phyloP scores from a whole-genome alignment of 2,113 vertebrate species.

The Mohoua ochrocephala region DNA sequence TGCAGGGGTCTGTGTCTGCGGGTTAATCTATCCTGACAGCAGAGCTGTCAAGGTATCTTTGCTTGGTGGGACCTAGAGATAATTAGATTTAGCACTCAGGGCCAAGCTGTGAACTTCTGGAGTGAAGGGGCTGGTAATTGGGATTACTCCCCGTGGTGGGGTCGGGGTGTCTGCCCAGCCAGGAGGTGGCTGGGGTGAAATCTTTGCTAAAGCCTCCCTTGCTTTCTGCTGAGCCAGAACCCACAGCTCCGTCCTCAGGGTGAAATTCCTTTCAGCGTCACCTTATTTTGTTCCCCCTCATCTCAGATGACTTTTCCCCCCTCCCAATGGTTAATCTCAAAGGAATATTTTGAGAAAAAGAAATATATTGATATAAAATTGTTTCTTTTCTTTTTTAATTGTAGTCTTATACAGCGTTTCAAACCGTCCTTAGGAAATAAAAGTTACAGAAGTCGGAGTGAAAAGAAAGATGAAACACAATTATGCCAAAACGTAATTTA shows the following conservation, averaged over 20 bases:
- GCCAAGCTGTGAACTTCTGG: background rate
- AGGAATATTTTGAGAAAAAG: conserved; percentile 42
- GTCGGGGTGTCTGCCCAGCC: background rate
- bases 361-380: background rate
- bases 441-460: conserved; percentile 48
- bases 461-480: conserved; percentile 57
- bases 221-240: background rate
- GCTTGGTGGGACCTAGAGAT: background rate
- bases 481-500: conserved; percentile 57
- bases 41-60: background rate
- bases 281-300: background rate
- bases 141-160: fast-evolving
- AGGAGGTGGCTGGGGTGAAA: background rate
- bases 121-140: background rate
- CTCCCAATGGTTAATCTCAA: background rate
- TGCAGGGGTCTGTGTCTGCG: fast-evolving
- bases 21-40: conserved; percentile 21
- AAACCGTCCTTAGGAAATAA: background rate
- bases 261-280: background rate
- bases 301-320: background rate
- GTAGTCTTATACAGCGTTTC: conserved; percentile 10
- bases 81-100: background rate
- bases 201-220: background rate
- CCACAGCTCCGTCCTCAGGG: background rate
- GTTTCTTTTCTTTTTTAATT: background rate